Evolutionary conservation across 2,797 vertebrate genomes (phyloP).

Genomic region (Brachymystax lenok): DNA sequence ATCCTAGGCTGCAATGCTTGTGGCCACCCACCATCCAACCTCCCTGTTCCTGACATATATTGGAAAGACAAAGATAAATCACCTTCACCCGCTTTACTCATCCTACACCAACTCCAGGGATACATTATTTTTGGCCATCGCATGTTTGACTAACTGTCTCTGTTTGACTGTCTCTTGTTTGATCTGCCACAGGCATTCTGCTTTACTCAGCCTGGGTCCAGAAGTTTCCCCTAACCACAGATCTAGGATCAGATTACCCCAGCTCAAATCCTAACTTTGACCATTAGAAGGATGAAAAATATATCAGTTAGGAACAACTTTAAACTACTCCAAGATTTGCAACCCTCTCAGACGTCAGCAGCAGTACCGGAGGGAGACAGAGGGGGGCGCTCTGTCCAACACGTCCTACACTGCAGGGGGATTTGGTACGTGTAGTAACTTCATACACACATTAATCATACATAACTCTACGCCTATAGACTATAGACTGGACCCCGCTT

Average conservation of each 20-base stretch:
- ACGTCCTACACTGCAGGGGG: conserved; percentile 34
- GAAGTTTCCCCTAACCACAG: not conserved
- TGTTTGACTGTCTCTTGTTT: conserved; percentile 58
- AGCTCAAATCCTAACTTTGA: too few relatives aligned
- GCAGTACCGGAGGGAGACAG: conserved; percentile 33
- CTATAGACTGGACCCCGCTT: conserved; percentile 49
- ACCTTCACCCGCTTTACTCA: conserved; percentile 34
- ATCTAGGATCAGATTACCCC: too few relatives aligned
- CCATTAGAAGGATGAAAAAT: too few relatives aligned
- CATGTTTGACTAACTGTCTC: conserved; percentile 59
- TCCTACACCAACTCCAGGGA: conserved; percentile 19
- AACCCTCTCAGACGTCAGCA: not conserved
- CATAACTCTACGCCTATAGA: conserved; percentile 50
- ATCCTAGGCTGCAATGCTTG: conserved; percentile 17
- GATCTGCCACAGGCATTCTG: conserved; percentile 63
- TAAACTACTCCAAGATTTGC: too few relatives aligned
- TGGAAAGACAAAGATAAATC: conserved; percentile 70
- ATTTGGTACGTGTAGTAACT: conserved; percentile 46
- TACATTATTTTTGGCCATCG: conserved; percentile 39
- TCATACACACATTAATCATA: conserved; percentile 69
- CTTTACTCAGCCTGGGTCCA: conserved; percentile 4
- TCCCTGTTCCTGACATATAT: conserved; percentile 59
- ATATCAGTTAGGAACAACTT: too few relatives aligned
- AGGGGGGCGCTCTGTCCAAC: conserved; percentile 48
- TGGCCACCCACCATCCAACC: conserved; percentile 23